phyloP scores from a whole-genome alignment of 2,888 invertebrate genomes.

The Alloscopus bannaensis region DNA sequence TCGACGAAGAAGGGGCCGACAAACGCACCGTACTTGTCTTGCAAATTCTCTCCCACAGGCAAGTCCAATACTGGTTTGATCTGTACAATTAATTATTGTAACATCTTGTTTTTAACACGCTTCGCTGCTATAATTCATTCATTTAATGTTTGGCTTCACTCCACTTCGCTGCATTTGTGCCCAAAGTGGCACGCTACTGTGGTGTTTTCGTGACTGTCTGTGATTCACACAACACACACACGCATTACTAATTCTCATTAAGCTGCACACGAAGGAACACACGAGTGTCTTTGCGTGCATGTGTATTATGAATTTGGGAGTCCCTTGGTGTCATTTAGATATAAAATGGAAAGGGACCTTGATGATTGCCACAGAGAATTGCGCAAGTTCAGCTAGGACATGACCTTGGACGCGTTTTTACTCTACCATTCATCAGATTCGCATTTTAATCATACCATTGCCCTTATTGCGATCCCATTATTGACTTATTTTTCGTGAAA shows the following conservation, averaged over 20 bases:
- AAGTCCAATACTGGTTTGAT: slow-evolving; percentile 62
- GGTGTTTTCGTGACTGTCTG: neutral
- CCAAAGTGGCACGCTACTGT: neutral
- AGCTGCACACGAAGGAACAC: neutral
- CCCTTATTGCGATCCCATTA: too few relatives aligned
- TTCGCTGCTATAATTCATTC: too few relatives aligned
- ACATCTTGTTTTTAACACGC: too few relatives aligned
- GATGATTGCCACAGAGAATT: slow-evolving; percentile 17
- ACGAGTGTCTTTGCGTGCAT: too few relatives aligned
- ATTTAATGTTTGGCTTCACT: too few relatives aligned
- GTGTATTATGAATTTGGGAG: too few relatives aligned
- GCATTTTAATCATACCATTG: too few relatives aligned
- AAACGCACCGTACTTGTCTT: slow-evolving; percentile 67
- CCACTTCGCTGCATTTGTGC: neutral
- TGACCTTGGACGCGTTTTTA: slow-evolving; percentile 51
- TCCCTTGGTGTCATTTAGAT: too few relatives aligned
- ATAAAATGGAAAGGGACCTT: slow-evolving; percentile 29
- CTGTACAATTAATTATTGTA: slow-evolving; percentile 30
- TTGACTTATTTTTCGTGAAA: too few relatives aligned
- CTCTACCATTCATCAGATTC: slow-evolving; percentile 3
- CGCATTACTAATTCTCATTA: neutral
- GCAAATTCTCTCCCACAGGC: slow-evolving; percentile 64
- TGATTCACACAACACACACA: neutral
- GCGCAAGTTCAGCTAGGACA: slow-evolving; percentile 36
- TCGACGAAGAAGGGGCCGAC: slow-evolving; percentile 67